Percentiles rank a stretch among this genome's conserved stretches.
These are phyloP conservation scores for Drepana arcuata DNA, from an alignment of 1,140 invertebrate species.

Conservation along the genomic window DNA sequence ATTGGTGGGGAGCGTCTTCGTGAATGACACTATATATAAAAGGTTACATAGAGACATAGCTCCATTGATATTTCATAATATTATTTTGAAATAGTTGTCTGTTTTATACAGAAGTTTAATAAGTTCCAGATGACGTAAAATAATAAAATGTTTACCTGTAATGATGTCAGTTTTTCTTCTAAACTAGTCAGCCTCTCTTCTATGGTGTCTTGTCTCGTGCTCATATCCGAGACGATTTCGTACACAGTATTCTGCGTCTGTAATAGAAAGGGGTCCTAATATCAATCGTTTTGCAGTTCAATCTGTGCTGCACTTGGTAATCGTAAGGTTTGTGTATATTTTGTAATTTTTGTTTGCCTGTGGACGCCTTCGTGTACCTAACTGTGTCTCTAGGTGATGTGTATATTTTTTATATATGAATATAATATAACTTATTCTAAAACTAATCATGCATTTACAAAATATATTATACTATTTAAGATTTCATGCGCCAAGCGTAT, in stretches of 20 bases:
- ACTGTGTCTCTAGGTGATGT: conserved; percentile 8
- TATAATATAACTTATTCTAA: no score
- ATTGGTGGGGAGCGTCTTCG: no score
- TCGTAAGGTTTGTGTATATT: conserved; percentile 24
- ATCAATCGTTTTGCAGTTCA: conserved; percentile 70
- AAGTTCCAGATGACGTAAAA: no score
- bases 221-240: conserved; percentile 97
- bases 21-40: no score
- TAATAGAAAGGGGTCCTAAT: conserved; percentile 73
- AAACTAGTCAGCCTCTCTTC: conserved; percentile 89
- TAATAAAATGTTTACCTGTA: conserved; percentile 73
- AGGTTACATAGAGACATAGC: no score
- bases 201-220: conserved; percentile 88
- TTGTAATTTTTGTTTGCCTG: conserved; percentile 28
- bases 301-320: conserved; percentile 38
- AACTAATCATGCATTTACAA: no score
- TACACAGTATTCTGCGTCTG: conserved; percentile 98
- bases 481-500: no score
- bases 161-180: conserved; percentile 87
- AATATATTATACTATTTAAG: no score
- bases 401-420: conserved; percentile 7
- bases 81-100: no score
- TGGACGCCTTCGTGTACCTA: no score
- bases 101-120: no score
- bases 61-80: no score